Base-by-base conservation (phyloP, 2,797 vertebrate species). In the Xiphophorus birchmanni region DNA sequence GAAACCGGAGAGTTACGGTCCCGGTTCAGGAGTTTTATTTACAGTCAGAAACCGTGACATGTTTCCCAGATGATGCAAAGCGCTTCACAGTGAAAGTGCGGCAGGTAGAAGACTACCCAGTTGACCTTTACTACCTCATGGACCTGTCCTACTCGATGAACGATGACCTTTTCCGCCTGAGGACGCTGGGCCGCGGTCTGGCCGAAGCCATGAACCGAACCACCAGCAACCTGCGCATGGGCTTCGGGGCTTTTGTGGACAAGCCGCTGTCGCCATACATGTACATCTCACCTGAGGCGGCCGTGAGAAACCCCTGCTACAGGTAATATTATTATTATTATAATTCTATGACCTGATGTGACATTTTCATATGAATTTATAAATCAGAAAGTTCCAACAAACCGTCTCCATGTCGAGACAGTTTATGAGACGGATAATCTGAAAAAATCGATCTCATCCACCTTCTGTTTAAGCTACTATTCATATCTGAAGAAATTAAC, bases 71-170 rank as follows among this genome's bases (percentile, higher is more conserved):
- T 90, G 98, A 99, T 81, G 96, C 98, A 1, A 96, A 97, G 91
- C 95, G 84, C 8, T 99, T 99, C 88, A 96, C 92, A 0, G 88
- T 99, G 72, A 96, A 97, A 91, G 98, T 99, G 81, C 96, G 97
- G 6, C 98, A 99, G 92, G 98, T 99, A n/a, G 98, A 99, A 83
- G 98, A 99, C 93, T 99, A 99, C 83, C 98, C 98, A 0, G 97
- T 99, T 79, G 98, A 99, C 71, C 97, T 99, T 86, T 99, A 99
- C 93, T 99, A 99, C 94, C 95, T 99, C 88, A 99, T 99, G 98
- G 98, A 99, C 84, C 93, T 99, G 71, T 99, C 98, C 79, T 97
- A 96, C 93, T 99, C 98, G 84, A 96, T 96, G 96, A 95, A 96
- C 0, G 96, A 96, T 12, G 96, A 96, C 86, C 95, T 99, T 69